phyloP scores from a whole-genome alignment of 2,888 invertebrate genomes.

The Ophion slaviceki region DNA sequence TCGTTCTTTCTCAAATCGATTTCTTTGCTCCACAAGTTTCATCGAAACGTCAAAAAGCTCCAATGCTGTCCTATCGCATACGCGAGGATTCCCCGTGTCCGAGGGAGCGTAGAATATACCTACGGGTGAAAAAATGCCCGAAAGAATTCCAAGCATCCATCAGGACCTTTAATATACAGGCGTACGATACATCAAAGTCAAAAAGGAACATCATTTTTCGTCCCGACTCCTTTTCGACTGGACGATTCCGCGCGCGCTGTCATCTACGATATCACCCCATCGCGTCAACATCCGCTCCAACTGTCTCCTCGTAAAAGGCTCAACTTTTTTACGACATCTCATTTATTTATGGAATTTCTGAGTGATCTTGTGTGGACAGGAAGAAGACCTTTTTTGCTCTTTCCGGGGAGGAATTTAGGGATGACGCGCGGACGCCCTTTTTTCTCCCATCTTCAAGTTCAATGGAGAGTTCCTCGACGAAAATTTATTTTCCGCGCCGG shows the following conservation, averaged over 20 bases:
- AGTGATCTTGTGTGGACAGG: slow-evolving; percentile 69
- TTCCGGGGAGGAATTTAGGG: not conserved
- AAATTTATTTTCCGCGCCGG: slow-evolving; percentile 9
- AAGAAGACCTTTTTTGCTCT: not conserved
- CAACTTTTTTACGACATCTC: slow-evolving; percentile 71
- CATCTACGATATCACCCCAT: not conserved
- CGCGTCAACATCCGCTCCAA: slow-evolving; percentile 12
- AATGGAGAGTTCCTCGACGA: no score
- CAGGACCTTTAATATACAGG: not conserved
- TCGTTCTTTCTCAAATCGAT: no score
- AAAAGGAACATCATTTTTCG: slow-evolving; percentile 52
- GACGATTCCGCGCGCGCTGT: slow-evolving; percentile 8
- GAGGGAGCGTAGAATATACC: not conserved
- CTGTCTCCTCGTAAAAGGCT: slow-evolving; percentile 64
- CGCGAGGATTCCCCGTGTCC: not conserved
- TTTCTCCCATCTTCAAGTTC: slow-evolving; percentile 10
- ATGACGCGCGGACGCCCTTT: slow-evolving; percentile 4
- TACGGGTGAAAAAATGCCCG: not conserved
- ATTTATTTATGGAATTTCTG: slow-evolving; percentile 79
- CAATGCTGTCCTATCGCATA: no score
- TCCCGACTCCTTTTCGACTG: slow-evolving; percentile 21
- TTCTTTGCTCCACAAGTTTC: no score
- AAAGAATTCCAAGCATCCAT: slow-evolving; percentile 13
- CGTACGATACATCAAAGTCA: slow-evolving; percentile 59
- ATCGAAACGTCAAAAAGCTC: no score